phyloP scores from a whole-genome alignment of 2,113 vertebrate genomes.

The Charadrius vociferus region DNA sequence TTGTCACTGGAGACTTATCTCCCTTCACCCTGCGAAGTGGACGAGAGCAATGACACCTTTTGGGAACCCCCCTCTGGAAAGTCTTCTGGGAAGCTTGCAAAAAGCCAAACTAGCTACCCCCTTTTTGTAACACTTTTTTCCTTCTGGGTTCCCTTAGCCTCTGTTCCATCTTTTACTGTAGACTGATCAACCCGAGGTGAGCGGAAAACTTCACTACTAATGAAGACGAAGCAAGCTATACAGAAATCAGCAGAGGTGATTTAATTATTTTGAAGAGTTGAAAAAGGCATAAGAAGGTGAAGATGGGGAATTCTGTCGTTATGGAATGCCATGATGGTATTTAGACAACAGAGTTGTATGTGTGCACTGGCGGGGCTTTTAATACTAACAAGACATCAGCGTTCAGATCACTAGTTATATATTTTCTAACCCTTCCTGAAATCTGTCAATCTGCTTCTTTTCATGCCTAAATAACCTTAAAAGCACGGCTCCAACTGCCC shows the following conservation, averaged over 20 bases:
- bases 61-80: not conserved
- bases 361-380: not conserved
- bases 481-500: not conserved
- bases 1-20: not conserved
- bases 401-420: not conserved
- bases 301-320: not conserved
- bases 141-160: not conserved
- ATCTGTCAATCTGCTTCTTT: not conserved
- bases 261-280: not conserved
- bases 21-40: not conserved
- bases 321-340: accelerated
- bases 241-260: not conserved
- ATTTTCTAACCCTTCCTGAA: not conserved
- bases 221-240: not conserved
- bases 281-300: not conserved
- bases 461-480: not conserved
- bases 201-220: not conserved
- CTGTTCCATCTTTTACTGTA: not conserved
- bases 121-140: not conserved
- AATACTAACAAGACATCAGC: not conserved
- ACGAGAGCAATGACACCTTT: not conserved
- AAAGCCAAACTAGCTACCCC: not conserved
- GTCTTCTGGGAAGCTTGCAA: not conserved
- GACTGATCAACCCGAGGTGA: not conserved
- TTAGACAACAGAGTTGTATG: not conserved